Evolutionary conservation across 2,888 invertebrate species (phyloP), one percentile per base, ranked within the genome.

Genomic region (Synergus laeviventris): DNA sequence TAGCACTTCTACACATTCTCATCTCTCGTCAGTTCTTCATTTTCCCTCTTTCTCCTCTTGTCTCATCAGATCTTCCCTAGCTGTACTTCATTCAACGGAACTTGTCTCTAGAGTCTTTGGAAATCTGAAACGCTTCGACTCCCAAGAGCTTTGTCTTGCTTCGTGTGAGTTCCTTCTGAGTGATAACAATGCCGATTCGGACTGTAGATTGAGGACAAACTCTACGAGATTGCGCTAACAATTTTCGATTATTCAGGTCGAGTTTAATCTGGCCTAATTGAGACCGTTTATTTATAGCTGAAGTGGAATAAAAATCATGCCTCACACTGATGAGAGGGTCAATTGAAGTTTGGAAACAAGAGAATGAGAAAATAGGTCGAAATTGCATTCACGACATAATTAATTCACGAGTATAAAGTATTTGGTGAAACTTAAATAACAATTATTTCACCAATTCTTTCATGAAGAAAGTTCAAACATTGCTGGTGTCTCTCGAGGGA

Each of bases 11-110:
- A 45, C 49, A 49, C n/a, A n/a, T 45, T 42, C 14, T 24, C 16
- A 24, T n/a, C 9, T 54, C 24, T 70, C 45, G 7, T 45, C 45
- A 9, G 49, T 45, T 70, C 49, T 70, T 49, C 49, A 70, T 70
- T 70, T 70, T 49, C 31, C n/a, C 36, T 16, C 8, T 42, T 16
- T n/a, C 61, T 66, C 24, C 38, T 18, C 64, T 24, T 36, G 9
- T 36, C 70, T 49, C 49, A 24, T 70, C 70, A 9, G 49, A 70
- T 70, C 49, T 70, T 66, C 45, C 36, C n/a, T 18, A 62, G 62
- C 4, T 62, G 11, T 38, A 38, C 62, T 62, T 62, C 38, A 62
- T 62, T 62, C 36, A 18, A 62, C 38, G 1, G 18, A 16, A 62
- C 62, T 11, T 38, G n/a, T 62, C 38, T 62, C 38, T 38, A 1